A percentile compares a stretch with the other conserved stretches of the same genome.
phyloP scores from a whole-genome alignment of 2,888 invertebrate genomes.

The Phania funesta region DNA sequence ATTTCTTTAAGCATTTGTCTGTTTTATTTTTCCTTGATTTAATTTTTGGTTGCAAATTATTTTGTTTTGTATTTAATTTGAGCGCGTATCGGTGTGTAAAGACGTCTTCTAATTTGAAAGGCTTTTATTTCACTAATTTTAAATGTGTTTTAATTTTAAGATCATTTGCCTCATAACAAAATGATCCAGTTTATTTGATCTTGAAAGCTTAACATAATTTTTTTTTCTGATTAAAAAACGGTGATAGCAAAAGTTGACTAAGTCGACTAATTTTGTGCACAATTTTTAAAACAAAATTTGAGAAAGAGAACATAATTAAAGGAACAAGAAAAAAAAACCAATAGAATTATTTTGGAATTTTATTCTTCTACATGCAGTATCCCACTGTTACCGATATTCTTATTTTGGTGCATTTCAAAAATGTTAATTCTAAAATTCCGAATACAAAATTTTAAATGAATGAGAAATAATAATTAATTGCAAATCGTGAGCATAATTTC shows the following conservation, averaged over 20 bases:
- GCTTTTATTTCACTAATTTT: conserved; percentile 38
- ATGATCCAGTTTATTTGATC: conserved; percentile 31
- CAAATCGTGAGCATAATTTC: not conserved
- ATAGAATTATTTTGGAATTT: no score
- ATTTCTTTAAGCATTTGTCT: not conserved
- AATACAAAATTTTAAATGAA: not conserved
- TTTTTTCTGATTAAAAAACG: not conserved
- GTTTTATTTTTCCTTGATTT: not conserved
- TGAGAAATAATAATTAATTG: not conserved
- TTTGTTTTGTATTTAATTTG: conserved; percentile 4
- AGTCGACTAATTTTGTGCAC: not conserved
- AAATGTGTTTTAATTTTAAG: conserved; percentile 2
- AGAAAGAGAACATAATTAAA: not conserved
- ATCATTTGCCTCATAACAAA: not conserved
- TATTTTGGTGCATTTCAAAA: no score
- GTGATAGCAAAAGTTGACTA: conserved; percentile 2
- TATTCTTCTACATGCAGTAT: no score
- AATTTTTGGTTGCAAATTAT: not conserved
- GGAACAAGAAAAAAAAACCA: not conserved
- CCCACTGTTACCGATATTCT: no score
- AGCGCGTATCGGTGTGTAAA: not conserved
- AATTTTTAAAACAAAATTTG: not conserved
- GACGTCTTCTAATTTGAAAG: conserved; percentile 38
- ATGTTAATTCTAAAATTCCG: no score
- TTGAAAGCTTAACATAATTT: conserved; percentile 21